phyloP scores from a whole-genome alignment of 2,113 vertebrate genomes.

The Python bivittatus region DNA sequence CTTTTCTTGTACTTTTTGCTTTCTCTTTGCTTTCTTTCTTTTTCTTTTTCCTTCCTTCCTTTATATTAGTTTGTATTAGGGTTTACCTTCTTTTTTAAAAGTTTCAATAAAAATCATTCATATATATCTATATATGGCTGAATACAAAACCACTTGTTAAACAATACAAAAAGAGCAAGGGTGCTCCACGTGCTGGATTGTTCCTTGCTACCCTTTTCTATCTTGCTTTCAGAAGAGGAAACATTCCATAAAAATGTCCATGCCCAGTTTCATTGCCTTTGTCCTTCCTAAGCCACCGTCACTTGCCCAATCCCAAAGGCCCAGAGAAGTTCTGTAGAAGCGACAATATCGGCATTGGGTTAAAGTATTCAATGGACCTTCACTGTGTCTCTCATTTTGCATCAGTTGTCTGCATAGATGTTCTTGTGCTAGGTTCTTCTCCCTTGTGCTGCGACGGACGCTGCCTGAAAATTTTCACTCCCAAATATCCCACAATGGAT shows the following conservation, averaged over 20 bases:
- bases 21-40: too few species aligned
- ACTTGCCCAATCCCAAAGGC: conserved; percentile 48
- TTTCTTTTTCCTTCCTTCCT: too few species aligned
- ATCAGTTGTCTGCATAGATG: conserved; percentile 28
- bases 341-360: conserved; percentile 48
- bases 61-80: too few species aligned
- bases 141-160: conserved; percentile 14
- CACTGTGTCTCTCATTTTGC: conserved; percentile 47
- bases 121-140: too few species aligned
- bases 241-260: conserved; percentile 27
- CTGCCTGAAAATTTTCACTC: conserved; percentile 40
- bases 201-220: background rate
- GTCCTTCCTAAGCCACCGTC: conserved; percentile 39
- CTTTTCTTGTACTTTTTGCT: too few species aligned
- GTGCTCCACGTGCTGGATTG: background rate
- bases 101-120: too few species aligned
- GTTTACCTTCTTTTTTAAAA: too few species aligned
- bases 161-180: background rate
- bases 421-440: conserved; percentile 19
- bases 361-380: conserved; percentile 49
- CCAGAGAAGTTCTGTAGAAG: conserved; percentile 25
- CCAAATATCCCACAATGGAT: conserved; percentile 25
- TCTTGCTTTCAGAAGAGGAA: conserved; percentile 21
- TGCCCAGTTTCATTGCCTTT: background rate
- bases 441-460: conserved; percentile 10